A percentile compares a stretch with the other conserved stretches of the same genome.
These are phyloP conservation scores for Pyrochroa serraticornis DNA, from an alignment of 2,888 invertebrate species.

Conservation along the genomic window DNA sequence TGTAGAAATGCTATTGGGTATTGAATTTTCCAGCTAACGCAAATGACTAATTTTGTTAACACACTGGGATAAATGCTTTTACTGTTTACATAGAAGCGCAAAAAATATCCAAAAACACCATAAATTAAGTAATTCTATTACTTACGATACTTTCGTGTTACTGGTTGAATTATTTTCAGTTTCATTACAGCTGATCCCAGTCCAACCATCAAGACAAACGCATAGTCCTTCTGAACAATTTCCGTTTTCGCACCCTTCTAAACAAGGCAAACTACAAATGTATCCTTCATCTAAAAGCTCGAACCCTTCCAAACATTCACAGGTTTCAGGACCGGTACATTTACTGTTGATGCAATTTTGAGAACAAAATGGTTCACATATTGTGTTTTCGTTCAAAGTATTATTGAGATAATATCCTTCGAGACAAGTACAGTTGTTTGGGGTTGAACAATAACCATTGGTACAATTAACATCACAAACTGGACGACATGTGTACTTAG, in stretches of 20 bases:
- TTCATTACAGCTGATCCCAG: not conserved
- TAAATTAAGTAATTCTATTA: not conserved
- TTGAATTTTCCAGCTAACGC: too few relatives aligned
- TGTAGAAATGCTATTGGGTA: too few relatives aligned
- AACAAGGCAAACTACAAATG: constrained; percentile 18
- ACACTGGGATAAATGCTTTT: too few relatives aligned
- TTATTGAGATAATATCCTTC: constrained; percentile 44
- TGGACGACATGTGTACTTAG: not conserved
- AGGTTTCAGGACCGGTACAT: constrained; percentile 46
- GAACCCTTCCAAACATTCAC: constrained; percentile 45
- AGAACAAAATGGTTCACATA: constrained; percentile 29
- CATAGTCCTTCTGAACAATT: constrained; percentile 27
- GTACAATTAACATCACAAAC: constrained; percentile 5
- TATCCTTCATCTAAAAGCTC: constrained; percentile 1
- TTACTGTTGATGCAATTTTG: constrained; percentile 50
- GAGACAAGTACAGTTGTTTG: constrained; percentile 51
- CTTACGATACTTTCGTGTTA: not conserved
- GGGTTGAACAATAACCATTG: constrained; percentile 48
- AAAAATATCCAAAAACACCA: not conserved
- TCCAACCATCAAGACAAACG: constrained; percentile 24
- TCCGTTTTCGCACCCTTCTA: constrained; percentile 20
- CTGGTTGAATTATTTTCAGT: not conserved
- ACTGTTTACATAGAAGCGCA: too few relatives aligned
- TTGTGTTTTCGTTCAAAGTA: constrained; percentile 8
- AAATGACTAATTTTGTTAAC: too few relatives aligned